A percentile compares a stretch with the other conserved stretches of the same genome.
These are phyloP conservation scores for Solea solea DNA, from an alignment of 2,113 vertebrate genomes.

Conservation along the genomic window DNA sequence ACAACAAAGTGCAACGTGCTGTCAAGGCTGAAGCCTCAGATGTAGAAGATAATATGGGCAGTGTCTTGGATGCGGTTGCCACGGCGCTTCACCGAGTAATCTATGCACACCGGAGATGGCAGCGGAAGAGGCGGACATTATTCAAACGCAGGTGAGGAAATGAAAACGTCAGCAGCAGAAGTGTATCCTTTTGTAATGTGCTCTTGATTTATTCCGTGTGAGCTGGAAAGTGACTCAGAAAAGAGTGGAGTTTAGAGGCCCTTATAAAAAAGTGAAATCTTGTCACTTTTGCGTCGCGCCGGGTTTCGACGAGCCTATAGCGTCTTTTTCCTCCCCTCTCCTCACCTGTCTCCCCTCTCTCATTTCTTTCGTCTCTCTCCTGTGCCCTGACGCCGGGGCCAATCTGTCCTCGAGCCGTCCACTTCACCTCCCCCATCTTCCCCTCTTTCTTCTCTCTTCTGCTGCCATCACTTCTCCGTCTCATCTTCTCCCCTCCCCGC, in stretches of 20 bases:
- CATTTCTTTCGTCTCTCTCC: conserved; percentile 36
- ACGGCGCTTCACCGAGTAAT: conserved; percentile 43
- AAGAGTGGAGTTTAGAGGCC: neutral
- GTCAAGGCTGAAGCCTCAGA: conserved; percentile 43
- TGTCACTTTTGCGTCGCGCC: conserved; percentile 33
- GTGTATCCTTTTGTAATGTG: conserved; percentile 44
- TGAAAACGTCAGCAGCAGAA: conserved; percentile 53
- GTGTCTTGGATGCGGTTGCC: conserved; percentile 32
- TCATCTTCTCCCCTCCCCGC: conserved; percentile 42
- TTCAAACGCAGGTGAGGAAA: conserved; percentile 64
- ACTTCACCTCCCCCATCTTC: conserved; percentile 61
- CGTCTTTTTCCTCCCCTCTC: conserved; percentile 9
- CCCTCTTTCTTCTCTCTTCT: conserved; percentile 35
- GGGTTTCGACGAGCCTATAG: conserved; percentile 1
- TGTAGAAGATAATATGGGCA: conserved; percentile 46
- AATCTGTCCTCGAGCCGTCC: conserved; percentile 59
- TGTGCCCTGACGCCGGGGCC: conserved; percentile 46
- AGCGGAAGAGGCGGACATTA: conserved; percentile 48
- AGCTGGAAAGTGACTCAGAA: conserved; percentile 27
- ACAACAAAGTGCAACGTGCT: conserved; percentile 41
- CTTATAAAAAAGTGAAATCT: conserved; percentile 28
- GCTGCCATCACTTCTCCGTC: conserved; percentile 55
- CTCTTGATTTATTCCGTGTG: conserved; percentile 35
- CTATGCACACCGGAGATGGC: conserved; percentile 39
- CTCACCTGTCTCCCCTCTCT: conserved; percentile 9